A percentile compares a stretch with the other conserved stretches of the same genome.
phyloP scores from a whole-genome alignment of 2,113 vertebrate species.

The Sylvia atricapilla region DNA sequence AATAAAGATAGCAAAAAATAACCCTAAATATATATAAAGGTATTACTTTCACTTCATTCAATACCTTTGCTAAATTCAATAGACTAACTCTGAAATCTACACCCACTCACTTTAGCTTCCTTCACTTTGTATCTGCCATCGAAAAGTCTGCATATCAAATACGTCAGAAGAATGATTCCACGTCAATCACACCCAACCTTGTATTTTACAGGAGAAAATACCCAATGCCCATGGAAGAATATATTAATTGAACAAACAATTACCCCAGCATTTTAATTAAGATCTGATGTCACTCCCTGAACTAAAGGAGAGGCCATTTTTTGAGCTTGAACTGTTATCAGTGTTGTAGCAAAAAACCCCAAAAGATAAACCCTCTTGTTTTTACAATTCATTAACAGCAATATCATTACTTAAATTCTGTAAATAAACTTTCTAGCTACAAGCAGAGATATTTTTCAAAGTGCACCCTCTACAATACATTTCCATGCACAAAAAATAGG shows the following conservation, averaged over 20 bases:
- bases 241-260: background rate
- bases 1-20: slow-evolving; percentile 41
- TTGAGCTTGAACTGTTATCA: background rate
- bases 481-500: background rate
- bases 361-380: background rate
- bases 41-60: background rate
- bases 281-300: background rate
- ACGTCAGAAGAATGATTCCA: background rate
- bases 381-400: background rate
- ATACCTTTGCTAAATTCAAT: background rate
- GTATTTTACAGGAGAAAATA: background rate
- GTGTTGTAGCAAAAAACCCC: background rate
- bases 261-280: background rate
- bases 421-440: background rate
- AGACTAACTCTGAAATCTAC: background rate
- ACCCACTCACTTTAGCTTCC: background rate
- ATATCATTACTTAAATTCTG: background rate
- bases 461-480: background rate
- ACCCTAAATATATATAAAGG: background rate
- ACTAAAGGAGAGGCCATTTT: background rate
- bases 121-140: background rate
- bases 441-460: background rate
- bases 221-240: background rate
- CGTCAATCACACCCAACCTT: background rate
- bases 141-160: background rate